These are phyloP conservation scores for Oryzaephilus surinamensis DNA, from an alignment of 1,140 invertebrate genomes.

Conservation along the genomic window DNA sequence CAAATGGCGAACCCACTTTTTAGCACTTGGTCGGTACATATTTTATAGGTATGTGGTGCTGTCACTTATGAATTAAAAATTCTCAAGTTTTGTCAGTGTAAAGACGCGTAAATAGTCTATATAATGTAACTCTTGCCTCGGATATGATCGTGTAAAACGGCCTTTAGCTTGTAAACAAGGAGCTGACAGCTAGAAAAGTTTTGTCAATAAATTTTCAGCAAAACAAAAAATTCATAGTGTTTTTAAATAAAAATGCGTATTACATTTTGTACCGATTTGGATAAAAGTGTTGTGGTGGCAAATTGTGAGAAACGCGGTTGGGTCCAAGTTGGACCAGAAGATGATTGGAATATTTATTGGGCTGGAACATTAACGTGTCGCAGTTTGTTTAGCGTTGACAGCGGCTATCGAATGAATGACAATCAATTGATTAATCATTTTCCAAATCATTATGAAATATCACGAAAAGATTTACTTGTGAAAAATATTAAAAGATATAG, in stretches of 20 bases:
- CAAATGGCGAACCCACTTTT: too few species aligned
- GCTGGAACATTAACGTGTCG: slow-evolving; percentile 81
- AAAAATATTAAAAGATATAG: slow-evolving; percentile 93
- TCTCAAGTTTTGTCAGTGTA: too few species aligned
- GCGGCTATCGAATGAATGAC: slow-evolving; percentile 82
- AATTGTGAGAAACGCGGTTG: slow-evolving; percentile 92
- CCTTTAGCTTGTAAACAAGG: too few species aligned
- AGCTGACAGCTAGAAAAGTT: too few species aligned
- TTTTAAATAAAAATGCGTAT: slow-evolving; percentile 54
- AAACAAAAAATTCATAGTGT: slow-evolving; percentile 8
- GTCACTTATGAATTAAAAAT: too few species aligned
- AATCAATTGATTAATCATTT: slow-evolving; percentile 91
- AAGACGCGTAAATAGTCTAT: too few species aligned
- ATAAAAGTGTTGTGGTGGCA: slow-evolving; percentile 88
- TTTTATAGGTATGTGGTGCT: too few species aligned
- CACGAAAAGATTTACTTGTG: slow-evolving; percentile 86
- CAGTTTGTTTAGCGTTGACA: slow-evolving; percentile 86
- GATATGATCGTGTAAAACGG: too few species aligned
- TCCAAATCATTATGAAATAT: slow-evolving; percentile 90
- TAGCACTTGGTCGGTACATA: too few species aligned
- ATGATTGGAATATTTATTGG: slow-evolving; percentile 98
- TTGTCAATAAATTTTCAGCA: too few species aligned
- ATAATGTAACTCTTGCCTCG: too few species aligned
- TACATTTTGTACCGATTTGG: slow-evolving; percentile 82
- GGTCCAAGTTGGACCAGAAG: slow-evolving; percentile 80